Evolutionary conservation across 2,113 vertebrate species (phyloP).

Genomic region (Cyanocitta stelleri): DNA sequence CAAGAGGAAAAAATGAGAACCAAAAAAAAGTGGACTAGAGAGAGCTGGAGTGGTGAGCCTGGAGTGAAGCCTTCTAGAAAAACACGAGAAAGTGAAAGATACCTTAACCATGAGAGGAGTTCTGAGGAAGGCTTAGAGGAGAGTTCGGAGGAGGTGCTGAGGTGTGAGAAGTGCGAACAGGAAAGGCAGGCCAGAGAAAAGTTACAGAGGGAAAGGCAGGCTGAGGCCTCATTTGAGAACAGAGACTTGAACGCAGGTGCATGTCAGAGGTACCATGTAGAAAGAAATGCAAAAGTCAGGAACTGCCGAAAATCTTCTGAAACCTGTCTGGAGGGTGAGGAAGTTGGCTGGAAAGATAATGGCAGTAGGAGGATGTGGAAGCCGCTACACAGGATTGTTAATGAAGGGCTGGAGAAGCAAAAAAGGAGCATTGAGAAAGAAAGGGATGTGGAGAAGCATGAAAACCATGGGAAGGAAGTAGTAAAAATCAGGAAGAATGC

Average conservation of each 20-base stretch:
- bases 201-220: slow-evolving; percentile 33
- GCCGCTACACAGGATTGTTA: not conserved
- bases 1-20: slow-evolving; percentile 53
- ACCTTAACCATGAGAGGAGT: slow-evolving; percentile 40
- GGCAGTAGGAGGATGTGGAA: slow-evolving; percentile 29
- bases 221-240: slow-evolving; percentile 24
- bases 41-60: slow-evolving; percentile 43
- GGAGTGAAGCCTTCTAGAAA: slow-evolving; percentile 27
- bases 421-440: slow-evolving; percentile 44
- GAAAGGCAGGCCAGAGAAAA: slow-evolving; percentile 56
- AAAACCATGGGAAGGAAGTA: slow-evolving; percentile 18
- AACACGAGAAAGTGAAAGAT: slow-evolving; percentile 13
- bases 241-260: slow-evolving; percentile 27
- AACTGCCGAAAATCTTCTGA: slow-evolving; percentile 55
- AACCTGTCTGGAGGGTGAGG: slow-evolving; percentile 4
- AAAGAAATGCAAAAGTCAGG: slow-evolving; percentile 55
- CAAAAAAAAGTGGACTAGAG: slow-evolving; percentile 66
- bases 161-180: slow-evolving; percentile 68
- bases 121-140: slow-evolving; percentile 49
- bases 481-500: slow-evolving; percentile 52
- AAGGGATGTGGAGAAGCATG: slow-evolving; percentile 26
- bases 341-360: slow-evolving; percentile 32
- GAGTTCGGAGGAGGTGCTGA: slow-evolving; percentile 30
- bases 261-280: not conserved
- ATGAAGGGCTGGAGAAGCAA: slow-evolving; percentile 48